Base-by-base conservation (phyloP, 2,797 vertebrate species). In the Lagorchestes hirsutus region DNA sequence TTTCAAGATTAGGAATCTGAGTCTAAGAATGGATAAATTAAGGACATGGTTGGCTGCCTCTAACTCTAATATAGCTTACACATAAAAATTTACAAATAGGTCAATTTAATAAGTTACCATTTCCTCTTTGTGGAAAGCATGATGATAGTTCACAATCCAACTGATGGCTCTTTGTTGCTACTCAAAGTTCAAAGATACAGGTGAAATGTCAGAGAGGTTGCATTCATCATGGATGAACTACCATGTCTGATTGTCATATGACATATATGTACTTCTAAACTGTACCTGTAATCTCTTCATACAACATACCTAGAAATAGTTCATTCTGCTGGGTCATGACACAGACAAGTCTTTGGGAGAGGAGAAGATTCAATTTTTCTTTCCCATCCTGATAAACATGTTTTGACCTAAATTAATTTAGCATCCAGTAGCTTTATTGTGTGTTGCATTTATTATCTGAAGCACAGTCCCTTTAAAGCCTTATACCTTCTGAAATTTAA, bases 321-420 rank as follows among this genome's bases (percentile, higher is more conserved):
- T 27, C 55, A 58, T 87, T 50, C n/a, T 27, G 22, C 74, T 87
- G 62, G 34, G 14, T n/a, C 40, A 57, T 57, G 54, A 34, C 28
- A 18, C 34, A 90, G 67, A 58, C 9, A 62, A 50, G 40, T 27
- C 55, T 92, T 94, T 29, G 24, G 1, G 54, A 11, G 31, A 58
- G 34, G 55, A 9, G 40, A 54, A 56, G 40, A n/a, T 90, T 24
- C 55, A 29, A 27, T 40, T 92, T 92, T 40, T 58, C 46, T 87
- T 87, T 46, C 29, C 67, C 74, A 50, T 90, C 56, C 91, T 59
- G 55, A 46, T 28, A 46, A 58, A 52, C 18, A 31, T 28, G 8
- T 55, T 55, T 91, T 28, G 12, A 92, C 92, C 29, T 67, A 92
- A 92, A 91, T 93, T 54, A 90, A 90, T 82, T 8, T 90, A 46